These are phyloP conservation scores for Manis crassicaudata DNA, from an alignment of 2,797 vertebrate genomes.

Conservation along the genomic window DNA sequence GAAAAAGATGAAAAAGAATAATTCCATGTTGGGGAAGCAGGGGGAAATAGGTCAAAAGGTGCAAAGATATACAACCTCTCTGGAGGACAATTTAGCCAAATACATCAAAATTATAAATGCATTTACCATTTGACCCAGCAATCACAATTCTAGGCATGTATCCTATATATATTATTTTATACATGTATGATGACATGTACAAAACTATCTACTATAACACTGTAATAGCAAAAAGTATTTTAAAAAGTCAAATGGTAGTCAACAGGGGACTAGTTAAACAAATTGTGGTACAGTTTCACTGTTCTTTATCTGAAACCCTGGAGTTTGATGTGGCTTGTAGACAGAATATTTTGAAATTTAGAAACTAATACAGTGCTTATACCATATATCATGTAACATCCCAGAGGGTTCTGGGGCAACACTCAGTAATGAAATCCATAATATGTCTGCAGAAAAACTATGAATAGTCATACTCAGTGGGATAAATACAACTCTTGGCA, in stretches of 20 bases:
- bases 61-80: neutral
- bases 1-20: neutral
- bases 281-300: neutral
- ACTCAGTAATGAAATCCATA: constrained; percentile 15
- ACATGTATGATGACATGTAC: neutral
- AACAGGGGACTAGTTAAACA: neutral
- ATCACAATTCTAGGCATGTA: neutral
- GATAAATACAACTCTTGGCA: neutral
- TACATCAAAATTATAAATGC: neutral
- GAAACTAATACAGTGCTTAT: neutral
- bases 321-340: neutral
- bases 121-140: neutral
- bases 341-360: constrained; percentile 11
- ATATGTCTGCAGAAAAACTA: neutral
- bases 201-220: neutral
- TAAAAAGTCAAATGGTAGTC: constrained; percentile 16
- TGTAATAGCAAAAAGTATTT: constrained; percentile 19
- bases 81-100: neutral
- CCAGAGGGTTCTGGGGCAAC: neutral
- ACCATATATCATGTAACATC: neutral
- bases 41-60: neutral
- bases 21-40: neutral
- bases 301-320: constrained; percentile 15
- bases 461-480: neutral
- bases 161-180: neutral